Evolutionary conservation across 2,797 vertebrate genomes (phyloP).

Genomic region (Etheostoma perlongum): DNA sequence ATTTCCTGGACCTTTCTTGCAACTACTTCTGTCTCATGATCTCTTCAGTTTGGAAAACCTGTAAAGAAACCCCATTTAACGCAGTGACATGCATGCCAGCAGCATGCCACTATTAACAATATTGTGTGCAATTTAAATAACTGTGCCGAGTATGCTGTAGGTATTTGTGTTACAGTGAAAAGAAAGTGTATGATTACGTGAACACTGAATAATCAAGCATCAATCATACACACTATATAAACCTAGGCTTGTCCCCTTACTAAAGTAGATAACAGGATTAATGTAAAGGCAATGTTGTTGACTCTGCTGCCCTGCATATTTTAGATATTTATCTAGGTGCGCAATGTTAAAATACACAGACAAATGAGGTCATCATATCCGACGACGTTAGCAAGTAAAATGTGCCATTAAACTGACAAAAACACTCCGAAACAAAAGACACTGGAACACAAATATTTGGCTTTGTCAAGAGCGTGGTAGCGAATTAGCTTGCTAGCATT

Average conservation of each 20-base stretch:
- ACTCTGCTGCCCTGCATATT: conserved; percentile 41
- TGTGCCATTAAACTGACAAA: not conserved
- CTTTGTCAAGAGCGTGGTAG: conserved; percentile 68
- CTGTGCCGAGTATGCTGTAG: not conserved
- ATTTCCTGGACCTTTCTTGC: conserved; percentile 12
- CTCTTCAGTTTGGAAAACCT: not conserved
- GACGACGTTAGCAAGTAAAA: not conserved
- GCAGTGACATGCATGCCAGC: conserved; percentile 15
- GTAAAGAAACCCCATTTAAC: not conserved
- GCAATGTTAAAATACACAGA: conserved; percentile 11
- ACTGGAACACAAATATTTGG: conserved; percentile 51
- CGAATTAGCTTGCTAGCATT: conserved; percentile 59
- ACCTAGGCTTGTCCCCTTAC: not conserved
- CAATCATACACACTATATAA: conserved; percentile 25
- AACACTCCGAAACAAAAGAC: conserved; percentile 4
- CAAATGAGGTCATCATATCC: not conserved
- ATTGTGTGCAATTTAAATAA: conserved; percentile 4
- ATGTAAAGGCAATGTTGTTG: conserved; percentile 45
- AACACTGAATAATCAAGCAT: not conserved
- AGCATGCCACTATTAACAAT: conserved; percentile 24
- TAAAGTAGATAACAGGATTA: conserved; percentile 55
- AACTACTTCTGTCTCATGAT: not conserved
- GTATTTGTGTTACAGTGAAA: not conserved
- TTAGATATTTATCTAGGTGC: conserved; percentile 38
- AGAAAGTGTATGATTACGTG: not conserved